Conservation (phyloP, 2,797 vertebrate species). For the Anguilla megastoma region DNA sequence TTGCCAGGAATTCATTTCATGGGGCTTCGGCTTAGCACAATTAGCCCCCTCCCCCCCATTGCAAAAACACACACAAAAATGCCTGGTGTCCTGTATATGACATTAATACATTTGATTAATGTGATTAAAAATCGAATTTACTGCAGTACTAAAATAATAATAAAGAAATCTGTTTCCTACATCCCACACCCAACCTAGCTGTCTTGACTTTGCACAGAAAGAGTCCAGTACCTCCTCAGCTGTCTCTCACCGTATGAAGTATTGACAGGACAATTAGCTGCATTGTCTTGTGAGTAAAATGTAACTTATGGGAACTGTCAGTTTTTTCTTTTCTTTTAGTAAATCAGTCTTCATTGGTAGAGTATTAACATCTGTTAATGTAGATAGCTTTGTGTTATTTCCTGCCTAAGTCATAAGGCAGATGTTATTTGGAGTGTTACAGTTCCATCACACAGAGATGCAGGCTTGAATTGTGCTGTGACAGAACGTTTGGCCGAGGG, state of each 20-base stretch:
- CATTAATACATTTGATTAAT: too few relatives aligned
- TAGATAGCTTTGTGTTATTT: neutral
- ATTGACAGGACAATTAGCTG: slow-evolving; percentile 4
- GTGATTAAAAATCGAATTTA: too few relatives aligned
- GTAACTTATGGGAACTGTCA: slow-evolving; percentile 10
- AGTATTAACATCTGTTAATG: neutral
- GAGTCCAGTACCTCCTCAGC: too few relatives aligned
- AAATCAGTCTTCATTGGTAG: neutral
- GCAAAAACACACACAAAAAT: too few relatives aligned
- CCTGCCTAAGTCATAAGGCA: neutral
- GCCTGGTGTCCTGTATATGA: too few relatives aligned
- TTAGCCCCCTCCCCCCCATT: too few relatives aligned
- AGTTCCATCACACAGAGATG: neutral
- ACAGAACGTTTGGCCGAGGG: neutral
- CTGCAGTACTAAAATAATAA: too few relatives aligned
- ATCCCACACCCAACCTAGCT: too few relatives aligned
- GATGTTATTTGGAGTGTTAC: neutral
- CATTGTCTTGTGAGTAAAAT: neutral
- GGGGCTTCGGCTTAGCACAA: too few relatives aligned
- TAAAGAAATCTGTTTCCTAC: too few relatives aligned
- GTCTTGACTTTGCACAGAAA: too few relatives aligned
- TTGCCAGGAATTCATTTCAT: too few relatives aligned
- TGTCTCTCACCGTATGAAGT: neutral
- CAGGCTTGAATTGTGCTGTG: neutral
- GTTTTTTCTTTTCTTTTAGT: neutral